Evolutionary conservation across 1,140 invertebrate species (phyloP), one percentile per base, ranked within the genome.

Genomic region (Rhyzopertha dominica): DNA sequence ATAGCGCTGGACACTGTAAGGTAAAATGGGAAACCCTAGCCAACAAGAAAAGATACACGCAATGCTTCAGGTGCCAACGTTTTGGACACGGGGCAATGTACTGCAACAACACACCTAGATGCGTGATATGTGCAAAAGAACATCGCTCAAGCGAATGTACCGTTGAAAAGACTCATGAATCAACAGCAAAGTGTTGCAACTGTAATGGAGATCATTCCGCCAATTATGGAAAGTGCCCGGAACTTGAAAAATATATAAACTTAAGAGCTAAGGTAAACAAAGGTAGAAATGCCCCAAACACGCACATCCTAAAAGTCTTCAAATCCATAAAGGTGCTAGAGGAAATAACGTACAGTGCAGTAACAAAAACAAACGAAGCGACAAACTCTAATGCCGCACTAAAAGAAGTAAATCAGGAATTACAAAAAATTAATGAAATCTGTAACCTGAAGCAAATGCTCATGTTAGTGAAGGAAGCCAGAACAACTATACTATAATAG

Each of bases 21-120:
- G 7, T 25, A 7, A 25, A 7, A 7, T 25, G 24, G 24, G 7
- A 25, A 25, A n/a, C 24, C n/a, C n/a, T 7, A 7, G 24, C 17
- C 1, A 45, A n/a, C 19, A 9, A 10, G 8, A 35, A 43, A 4
- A 41, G 49, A 1, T n/a, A n/a, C n/a, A n/a, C n/a, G n/a, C 58
- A 58, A 25, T 60, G 53, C 24, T 45, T 56, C 29, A 44, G 41
- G 1, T 58, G 55, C 43, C 58, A 61, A 41, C 14, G n/a, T 2
- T 58, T 52, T 36, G 30, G 51, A 1, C 53, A 61, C 19, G 42
- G 43, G 0, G 44, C 53, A 3, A 17, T 12, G 0, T 43, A 53
- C 37, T 60, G 55, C 28, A 34, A 51, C 36, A 14, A 43, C 0
- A 18, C 9, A 37, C 49, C 45, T 1, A 35, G 24, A 38, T 51